A percentile compares a stretch with the other conserved stretches of the same genome.
These are phyloP conservation scores for Thaleichthys pacificus DNA, from an alignment of 2,797 vertebrate genomes.

Conservation along the genomic window DNA sequence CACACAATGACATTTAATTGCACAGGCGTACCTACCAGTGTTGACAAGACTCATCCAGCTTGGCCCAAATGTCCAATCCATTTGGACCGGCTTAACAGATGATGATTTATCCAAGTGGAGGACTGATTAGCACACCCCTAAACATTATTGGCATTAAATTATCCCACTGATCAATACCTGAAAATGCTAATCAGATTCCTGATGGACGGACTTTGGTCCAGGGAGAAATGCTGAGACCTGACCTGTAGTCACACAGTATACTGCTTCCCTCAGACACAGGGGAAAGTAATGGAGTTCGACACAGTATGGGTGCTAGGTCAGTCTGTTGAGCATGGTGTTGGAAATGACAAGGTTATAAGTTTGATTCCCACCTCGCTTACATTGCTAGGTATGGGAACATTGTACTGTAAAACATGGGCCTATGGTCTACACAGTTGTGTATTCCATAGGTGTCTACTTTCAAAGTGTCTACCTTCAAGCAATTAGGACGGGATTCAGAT, in stretches of 20 bases:
- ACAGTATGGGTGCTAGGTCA: neutral
- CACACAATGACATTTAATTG: neutral
- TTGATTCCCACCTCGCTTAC: neutral
- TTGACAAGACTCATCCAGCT: conserved; percentile 35
- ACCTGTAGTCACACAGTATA: neutral
- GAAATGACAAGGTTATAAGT: neutral
- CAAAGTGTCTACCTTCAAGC: neutral
- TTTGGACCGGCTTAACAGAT: conserved; percentile 13
- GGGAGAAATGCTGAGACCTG: neutral
- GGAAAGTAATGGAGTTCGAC: neutral
- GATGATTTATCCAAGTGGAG: conserved; percentile 33
- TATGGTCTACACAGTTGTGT: neutral
- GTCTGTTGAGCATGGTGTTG: neutral
- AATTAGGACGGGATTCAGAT: neutral
- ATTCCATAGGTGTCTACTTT: neutral
- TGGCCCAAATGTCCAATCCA: conserved; percentile 17
- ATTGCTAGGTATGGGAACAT: neutral
- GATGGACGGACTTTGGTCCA: neutral
- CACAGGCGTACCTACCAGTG: conserved; percentile 15
- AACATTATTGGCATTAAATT: conserved; percentile 3
- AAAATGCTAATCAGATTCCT: neutral
- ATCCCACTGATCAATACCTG: neutral
- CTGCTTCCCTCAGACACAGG: neutral
- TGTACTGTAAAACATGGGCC: neutral
- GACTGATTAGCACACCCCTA: neutral